These are phyloP conservation scores for Alcedo atthis DNA, from an alignment of 2,797 vertebrate genomes.

Conservation along the genomic window DNA sequence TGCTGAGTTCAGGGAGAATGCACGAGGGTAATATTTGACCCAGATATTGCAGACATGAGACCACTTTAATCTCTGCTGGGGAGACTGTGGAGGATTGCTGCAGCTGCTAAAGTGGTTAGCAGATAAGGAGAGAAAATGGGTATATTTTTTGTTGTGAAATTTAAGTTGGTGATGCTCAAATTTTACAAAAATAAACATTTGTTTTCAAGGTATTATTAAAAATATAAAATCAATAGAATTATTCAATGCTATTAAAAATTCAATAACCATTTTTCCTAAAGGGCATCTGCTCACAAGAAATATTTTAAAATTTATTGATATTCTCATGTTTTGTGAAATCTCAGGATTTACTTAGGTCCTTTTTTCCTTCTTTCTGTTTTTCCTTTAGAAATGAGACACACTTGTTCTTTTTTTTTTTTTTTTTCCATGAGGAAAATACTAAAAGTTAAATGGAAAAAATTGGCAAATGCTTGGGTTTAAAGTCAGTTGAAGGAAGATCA, in stretches of 20 bases:
- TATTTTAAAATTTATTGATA: neutral
- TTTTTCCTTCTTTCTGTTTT: neutral
- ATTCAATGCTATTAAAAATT: neutral
- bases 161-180: neutral
- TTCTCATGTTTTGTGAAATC: neutral
- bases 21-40: neutral
- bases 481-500: neutral
- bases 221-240: neutral
- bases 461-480: neutral
- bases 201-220: neutral
- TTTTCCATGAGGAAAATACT: neutral
- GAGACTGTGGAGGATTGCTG: neutral
- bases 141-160: neutral
- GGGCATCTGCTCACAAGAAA: neutral
- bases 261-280: neutral
- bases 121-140: neutral
- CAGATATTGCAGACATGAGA: neutral
- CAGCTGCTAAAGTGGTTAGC: neutral
- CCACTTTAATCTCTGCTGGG: neutral
- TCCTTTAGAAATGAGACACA: neutral
- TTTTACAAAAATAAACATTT: neutral
- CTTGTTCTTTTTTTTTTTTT: neutral
- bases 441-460: neutral
- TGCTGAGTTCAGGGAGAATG: neutral
- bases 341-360: neutral